These are phyloP conservation scores for Amblyraja radiata DNA, from an alignment of 2,797 vertebrate genomes.

Conservation along the genomic window DNA sequence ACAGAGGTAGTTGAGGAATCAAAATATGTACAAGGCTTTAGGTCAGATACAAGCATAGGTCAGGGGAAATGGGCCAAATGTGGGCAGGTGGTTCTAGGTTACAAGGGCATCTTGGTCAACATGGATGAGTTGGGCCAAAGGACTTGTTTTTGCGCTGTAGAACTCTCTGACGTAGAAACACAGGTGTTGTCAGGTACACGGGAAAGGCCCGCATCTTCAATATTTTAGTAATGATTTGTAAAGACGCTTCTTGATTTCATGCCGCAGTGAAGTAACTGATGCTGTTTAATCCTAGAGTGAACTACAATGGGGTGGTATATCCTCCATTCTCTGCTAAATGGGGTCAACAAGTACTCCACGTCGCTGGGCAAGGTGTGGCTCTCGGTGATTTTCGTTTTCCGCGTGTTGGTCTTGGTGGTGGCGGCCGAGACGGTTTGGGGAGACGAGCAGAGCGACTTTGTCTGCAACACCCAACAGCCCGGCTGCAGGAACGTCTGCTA, in stretches of 20 bases:
- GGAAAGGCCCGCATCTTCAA: background rate
- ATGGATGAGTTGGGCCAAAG: too few relatives aligned
- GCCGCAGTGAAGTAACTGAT: slow-evolving; percentile 13
- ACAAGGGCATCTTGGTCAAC: too few relatives aligned
- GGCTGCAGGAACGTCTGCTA: slow-evolving; percentile 68
- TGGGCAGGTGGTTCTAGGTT: too few relatives aligned
- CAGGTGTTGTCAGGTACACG: too few relatives aligned
- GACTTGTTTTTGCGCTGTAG: too few relatives aligned
- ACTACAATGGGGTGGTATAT: slow-evolving; percentile 47
- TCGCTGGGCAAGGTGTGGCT: slow-evolving; percentile 65
- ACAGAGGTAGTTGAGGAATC: too few relatives aligned
- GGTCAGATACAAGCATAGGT: too few relatives aligned
- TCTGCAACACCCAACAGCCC: slow-evolving; percentile 62
- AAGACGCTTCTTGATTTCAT: background rate
- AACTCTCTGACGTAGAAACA: background rate
- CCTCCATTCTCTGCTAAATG: slow-evolving; percentile 57
- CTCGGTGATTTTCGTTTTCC: slow-evolving; percentile 62
- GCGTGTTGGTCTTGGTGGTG: slow-evolving; percentile 60
- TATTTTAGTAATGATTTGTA: background rate
- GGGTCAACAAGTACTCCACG: slow-evolving; percentile 61
- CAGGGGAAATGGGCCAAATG: too few relatives aligned
- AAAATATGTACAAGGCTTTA: too few relatives aligned
- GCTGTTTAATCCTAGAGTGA: slow-evolving; percentile 29
- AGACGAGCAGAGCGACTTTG: slow-evolving; percentile 64
- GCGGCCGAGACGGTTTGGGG: slow-evolving; percentile 65